phyloP scores from a whole-genome alignment of 2,888 invertebrate genomes.

The Micoletzkya japonica region DNA sequence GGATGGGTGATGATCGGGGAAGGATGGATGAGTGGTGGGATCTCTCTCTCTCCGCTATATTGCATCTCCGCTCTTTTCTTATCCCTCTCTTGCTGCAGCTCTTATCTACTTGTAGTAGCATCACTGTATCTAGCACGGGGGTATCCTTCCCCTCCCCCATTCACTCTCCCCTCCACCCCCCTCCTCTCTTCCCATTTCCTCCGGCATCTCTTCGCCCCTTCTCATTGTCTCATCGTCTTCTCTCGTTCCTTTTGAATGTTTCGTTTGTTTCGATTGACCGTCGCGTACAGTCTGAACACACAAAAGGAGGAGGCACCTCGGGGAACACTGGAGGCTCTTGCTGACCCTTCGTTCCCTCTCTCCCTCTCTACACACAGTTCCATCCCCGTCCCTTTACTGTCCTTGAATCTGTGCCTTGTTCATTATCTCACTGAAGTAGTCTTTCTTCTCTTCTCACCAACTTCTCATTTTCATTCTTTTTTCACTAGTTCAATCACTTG shows the following conservation, averaged over 20 bases:
- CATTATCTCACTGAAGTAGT: not conserved
- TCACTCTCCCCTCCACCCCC: not conserved
- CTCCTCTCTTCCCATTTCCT: not conserved
- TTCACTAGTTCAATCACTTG: not conserved
- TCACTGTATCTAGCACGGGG: not conserved
- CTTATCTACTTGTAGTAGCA: not conserved
- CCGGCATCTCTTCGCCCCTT: not conserved
- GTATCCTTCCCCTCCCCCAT: not conserved
- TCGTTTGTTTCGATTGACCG: not conserved
- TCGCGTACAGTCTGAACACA: not conserved
- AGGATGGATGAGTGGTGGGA: not conserved
- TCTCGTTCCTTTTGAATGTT: not conserved
- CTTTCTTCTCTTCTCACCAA: not conserved
- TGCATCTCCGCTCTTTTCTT: not conserved
- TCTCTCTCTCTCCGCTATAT: slow-evolving; percentile 4
- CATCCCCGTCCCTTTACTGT: not conserved
- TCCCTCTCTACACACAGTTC: not conserved
- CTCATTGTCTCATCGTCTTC: not conserved
- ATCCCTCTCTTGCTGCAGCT: not conserved
- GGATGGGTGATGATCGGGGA: not conserved
- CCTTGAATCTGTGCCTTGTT: not conserved
- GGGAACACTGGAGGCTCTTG: not conserved
- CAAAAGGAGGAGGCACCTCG: not conserved
- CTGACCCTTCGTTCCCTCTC: not conserved
- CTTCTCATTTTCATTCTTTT: not conserved